Evolutionary conservation across 2,888 invertebrate species (phyloP), one percentile per base, ranked within the genome.

Genomic region (Koerneria pararmatus): DNA sequence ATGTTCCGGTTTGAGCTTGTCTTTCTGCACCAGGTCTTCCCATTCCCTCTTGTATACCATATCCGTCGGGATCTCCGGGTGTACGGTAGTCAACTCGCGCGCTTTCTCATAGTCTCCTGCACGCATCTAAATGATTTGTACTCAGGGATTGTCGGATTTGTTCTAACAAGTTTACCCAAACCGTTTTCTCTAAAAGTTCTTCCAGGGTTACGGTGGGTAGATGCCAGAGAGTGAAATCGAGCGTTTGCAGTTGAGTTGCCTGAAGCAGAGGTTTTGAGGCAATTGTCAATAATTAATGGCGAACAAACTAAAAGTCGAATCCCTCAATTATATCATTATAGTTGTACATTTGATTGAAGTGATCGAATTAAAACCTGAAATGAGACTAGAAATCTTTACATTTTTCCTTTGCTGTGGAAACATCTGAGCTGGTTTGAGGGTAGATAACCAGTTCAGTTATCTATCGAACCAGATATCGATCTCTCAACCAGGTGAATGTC

Each of bases 121-220:
- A 15, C 64, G 54, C 64, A 64, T 56, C 64, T 64, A 22, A 29
- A 31, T 31, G 8, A 8, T 8, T 6, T 6, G 53, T 8, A 24
- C 19, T 8, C 51, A 51, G 51, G 24, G 19, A 51, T 41, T n/a
- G n/a, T 15, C n/a, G 46, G 11, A 41, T 15, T 51, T 51, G 8
- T 51, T 29, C 27, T 24, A 27, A 27, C 22, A 51, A 15, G 3
- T 6, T 29, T 51, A 51, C 3, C 29, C 70, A 56, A 32, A 75
- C 75, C 68, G 74, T 74, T 66, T 71, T 63, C 35, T 76, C 70
- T 29, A 76, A 65, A 19, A 76, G 62, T 49, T 76, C 71, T 32
- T 73, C 71, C 5, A 76, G 69, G 0, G 74, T 74, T 29, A 73
- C 69, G 0, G 73, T 76, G 3, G 76, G 74, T 5, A 70, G 64